Base-by-base conservation (phyloP, 2,888 invertebrate genomes). In the Hermaeophaga mercurialis region DNA sequence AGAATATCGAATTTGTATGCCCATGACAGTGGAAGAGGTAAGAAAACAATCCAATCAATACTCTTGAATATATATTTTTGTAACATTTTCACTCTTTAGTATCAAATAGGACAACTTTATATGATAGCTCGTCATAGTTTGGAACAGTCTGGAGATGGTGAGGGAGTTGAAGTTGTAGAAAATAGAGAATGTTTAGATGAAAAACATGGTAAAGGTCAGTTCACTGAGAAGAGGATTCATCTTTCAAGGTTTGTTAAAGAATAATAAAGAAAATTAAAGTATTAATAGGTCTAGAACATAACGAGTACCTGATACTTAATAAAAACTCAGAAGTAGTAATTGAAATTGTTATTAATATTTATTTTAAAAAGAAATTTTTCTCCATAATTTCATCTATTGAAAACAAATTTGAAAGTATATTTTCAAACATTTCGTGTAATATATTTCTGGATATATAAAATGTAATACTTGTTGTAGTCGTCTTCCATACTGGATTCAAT, bases 41-140 rank as follows among this genome's bases (percentile, higher is more conserved):
- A n/a, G n/a, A n/a, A n/a, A n/a, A 76, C 66, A 31, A n/a, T 28
- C 17, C 18, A 58, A 62, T 57, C 44, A 48, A 59, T 54, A 19
- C 46, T 57, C 36, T 41, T 39, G n/a, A 8, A 49, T 26, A 43
- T 45, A 44, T 43, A 28, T 8, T 11, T 26, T 14, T 18, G 48
- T 57, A 54, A 28, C 47, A 41, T 43, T 45, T 81, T 28, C 5
- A 17, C 28, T 48, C 18, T 83, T 41, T 75, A 95, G 94, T 95
- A 95, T 76, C 88, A 85, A 65, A 87, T 94, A 66, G 95, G 95
- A 0, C 95, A 96, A 75, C 81, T 95, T 57, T 95, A 94, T 76
- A 96, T 95, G 95, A 95, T 95, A 70, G 94, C 94, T 1, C 85
- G 94, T 46, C 95, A 96, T 74, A 94, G 94, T 75, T 86, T 89